A percentile compares a stretch with the other conserved stretches of the same genome.
phyloP scores from a whole-genome alignment of 2,888 invertebrate genomes.

The Nomada goodeniana region DNA sequence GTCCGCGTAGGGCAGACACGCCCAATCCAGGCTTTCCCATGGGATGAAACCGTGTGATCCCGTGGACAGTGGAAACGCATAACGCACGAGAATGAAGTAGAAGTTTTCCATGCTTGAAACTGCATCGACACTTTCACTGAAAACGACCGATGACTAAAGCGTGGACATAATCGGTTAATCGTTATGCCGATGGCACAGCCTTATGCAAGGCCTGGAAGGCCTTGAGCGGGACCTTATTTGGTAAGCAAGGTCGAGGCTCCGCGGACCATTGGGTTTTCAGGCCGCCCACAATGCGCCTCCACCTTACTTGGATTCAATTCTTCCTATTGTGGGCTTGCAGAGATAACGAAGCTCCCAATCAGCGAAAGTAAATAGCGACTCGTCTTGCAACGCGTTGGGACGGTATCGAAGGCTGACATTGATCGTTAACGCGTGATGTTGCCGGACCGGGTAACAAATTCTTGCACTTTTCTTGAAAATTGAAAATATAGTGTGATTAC shows the following conservation, averaged over 20 bases:
- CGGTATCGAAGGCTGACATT: neutral
- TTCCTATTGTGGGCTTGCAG: constrained; percentile 22
- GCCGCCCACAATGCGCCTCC: constrained; percentile 70
- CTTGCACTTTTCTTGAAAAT: neutral
- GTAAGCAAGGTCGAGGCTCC: constrained; percentile 80
- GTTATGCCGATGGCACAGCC: constrained; percentile 76
- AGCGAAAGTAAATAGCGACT: constrained; percentile 19
- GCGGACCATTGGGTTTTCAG: constrained; percentile 81
- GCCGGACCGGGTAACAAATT: neutral
- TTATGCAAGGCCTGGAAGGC: constrained; percentile 79
- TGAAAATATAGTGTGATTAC: neutral
- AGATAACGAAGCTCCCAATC: constrained; percentile 17
- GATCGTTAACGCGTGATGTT: neutral
- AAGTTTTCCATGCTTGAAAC: constrained; percentile 14
- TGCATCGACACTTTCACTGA: constrained; percentile 44
- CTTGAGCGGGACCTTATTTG: constrained; percentile 81
- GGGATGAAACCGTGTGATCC: neutral
- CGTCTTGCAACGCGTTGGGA: neutral
- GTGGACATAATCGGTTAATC: constrained; percentile 74
- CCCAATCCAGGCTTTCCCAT: constrained; percentile 59
- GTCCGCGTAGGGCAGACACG: constrained; percentile 69
- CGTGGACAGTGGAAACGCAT: neutral
- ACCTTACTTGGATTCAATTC: constrained; percentile 71
- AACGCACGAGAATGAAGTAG: neutral
- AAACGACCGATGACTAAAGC: constrained; percentile 59